Evolutionary conservation across 1,140 invertebrate genomes (phyloP).

Genomic region (Drosophila athabasca): DNA sequence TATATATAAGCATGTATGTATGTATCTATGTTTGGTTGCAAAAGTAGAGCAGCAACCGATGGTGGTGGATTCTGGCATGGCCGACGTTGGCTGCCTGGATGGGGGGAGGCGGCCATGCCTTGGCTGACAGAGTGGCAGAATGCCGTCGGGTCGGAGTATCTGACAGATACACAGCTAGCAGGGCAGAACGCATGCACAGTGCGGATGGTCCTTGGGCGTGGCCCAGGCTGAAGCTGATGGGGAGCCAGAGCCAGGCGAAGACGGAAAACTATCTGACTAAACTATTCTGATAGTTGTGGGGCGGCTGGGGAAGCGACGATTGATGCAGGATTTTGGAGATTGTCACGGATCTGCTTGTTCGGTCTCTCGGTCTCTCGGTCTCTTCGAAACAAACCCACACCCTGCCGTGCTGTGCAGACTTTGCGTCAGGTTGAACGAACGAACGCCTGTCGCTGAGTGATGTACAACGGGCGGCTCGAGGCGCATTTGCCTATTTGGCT

Average conservation of each 20-base stretch:
- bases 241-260: neutral
- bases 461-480: constrained; percentile 40
- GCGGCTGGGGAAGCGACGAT: constrained; percentile 43
- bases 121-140: constrained; percentile 55
- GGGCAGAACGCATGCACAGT: constrained; percentile 63
- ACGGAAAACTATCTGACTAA: constrained; percentile 17
- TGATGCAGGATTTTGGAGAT: constrained; percentile 60
- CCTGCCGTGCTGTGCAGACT: neutral
- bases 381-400: neutral
- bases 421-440: constrained; percentile 19
- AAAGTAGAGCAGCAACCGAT: constrained; percentile 48
- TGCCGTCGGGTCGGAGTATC: constrained; percentile 69
- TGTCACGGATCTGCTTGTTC: constrained; percentile 52
- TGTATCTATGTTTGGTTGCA: constrained; percentile 17
- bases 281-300: constrained; percentile 27
- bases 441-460: constrained; percentile 55
- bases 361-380: constrained; percentile 29
- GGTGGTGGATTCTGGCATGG: constrained; percentile 50
- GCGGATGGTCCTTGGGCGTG: constrained; percentile 59
- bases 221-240: constrained; percentile 32
- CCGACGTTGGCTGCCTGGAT: neutral
- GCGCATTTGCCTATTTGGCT: constrained; percentile 69
- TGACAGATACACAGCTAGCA: constrained; percentile 58
- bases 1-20: neutral
- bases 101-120: constrained; percentile 7